A percentile compares a stretch with the other conserved stretches of the same genome.
Conservation (phyloP, 1,140 invertebrate genomes). For the Bactericera cockerelli region DNA sequence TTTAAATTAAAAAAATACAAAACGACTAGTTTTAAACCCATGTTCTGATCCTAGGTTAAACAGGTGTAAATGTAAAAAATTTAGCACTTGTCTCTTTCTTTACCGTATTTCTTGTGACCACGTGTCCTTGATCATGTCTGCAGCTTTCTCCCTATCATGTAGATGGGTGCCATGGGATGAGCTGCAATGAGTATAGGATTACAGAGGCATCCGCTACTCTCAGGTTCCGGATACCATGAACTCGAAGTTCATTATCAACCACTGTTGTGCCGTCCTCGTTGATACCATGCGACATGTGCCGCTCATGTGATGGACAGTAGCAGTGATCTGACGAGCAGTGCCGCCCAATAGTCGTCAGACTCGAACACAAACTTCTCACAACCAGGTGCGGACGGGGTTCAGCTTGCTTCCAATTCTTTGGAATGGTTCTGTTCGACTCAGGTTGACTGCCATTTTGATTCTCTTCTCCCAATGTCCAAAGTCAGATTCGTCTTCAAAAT, state of each 20-base stretch:
- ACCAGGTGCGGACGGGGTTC: constrained; percentile 19
- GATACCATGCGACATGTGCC: constrained; percentile 53
- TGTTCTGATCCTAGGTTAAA: no score
- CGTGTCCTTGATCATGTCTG: constrained; percentile 64
- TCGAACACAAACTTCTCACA: constrained; percentile 21
- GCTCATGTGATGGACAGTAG: constrained; percentile 23
- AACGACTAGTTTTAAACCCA: no score
- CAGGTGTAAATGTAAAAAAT: no score
- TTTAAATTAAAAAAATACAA: no score
- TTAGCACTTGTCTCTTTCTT: no score
- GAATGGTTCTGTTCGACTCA: constrained; percentile 43
- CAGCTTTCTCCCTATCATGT: constrained; percentile 88
- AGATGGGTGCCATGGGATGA: constrained; percentile 72
- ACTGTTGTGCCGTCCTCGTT: constrained; percentile 57
- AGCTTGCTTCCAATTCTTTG: constrained; percentile 28
- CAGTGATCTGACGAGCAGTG: constrained; percentile 20
- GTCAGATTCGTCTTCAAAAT: constrained; percentile 49
- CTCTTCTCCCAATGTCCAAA: constrained; percentile 50
- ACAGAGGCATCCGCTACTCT: constrained; percentile 66
- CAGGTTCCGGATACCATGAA: constrained; percentile 57
- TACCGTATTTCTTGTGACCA: constrained; percentile 31
- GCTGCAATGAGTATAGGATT: constrained; percentile 65
- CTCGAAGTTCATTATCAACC: constrained; percentile 58
- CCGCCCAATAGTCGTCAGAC: constrained; percentile 31
- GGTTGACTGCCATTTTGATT: constrained; percentile 43